A percentile compares a stretch with the other conserved stretches of the same genome.
These are phyloP conservation scores for Brachymystax lenok DNA, from an alignment of 2,797 vertebrate species.

Conservation along the genomic window DNA sequence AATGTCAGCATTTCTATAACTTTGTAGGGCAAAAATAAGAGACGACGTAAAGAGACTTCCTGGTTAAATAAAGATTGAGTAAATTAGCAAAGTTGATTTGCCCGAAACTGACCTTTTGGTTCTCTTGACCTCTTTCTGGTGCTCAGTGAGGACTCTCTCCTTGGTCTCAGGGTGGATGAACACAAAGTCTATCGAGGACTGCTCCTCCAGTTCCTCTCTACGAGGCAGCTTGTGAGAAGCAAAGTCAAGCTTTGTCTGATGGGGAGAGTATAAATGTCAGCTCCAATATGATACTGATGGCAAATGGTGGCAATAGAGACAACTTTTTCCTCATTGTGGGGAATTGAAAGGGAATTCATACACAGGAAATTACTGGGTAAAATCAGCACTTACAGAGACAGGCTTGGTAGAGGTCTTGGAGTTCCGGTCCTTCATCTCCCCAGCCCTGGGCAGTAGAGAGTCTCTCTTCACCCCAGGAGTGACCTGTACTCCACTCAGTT, in stretches of 20 bases:
- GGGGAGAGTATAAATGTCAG: background rate
- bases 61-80: too few species aligned
- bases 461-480: constrained; percentile 79
- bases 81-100: too few species aligned
- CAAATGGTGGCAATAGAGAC: too few species aligned
- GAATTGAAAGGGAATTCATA: too few species aligned
- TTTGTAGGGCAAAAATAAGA: background rate
- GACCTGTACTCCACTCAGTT: constrained; percentile 86
- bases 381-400: constrained; percentile 76
- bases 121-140: constrained; percentile 95
- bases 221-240: constrained; percentile 77
- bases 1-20: background rate
- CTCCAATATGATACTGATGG: background rate
- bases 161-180: constrained; percentile 92
- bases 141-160: constrained; percentile 89
- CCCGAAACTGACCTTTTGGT: constrained; percentile 84
- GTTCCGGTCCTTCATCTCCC: constrained; percentile 68
- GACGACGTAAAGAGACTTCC: too few species aligned
- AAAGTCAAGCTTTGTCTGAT: constrained; percentile 87
- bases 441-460: constrained; percentile 69
- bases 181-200: constrained; percentile 91
- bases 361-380: background rate
- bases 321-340: too few species aligned
- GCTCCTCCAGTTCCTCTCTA: constrained; percentile 84
- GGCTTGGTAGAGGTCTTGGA: constrained; percentile 50